These are phyloP conservation scores for Aricia artaxerxes DNA, from an alignment of 2,888 invertebrate genomes.

Conservation along the genomic window DNA sequence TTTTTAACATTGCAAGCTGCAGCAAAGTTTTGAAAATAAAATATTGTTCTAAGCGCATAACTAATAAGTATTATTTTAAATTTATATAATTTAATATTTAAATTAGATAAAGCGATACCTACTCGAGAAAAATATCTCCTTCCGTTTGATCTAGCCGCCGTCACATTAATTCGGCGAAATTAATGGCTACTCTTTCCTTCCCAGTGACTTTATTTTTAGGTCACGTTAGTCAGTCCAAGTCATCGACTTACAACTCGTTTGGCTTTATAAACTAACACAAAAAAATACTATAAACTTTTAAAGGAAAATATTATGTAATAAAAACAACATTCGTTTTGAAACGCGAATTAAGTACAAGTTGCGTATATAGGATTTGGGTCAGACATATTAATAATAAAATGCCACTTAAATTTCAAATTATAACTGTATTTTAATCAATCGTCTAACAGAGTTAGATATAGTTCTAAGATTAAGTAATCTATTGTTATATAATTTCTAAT, in stretches of 20 bases:
- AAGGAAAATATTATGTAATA: too few relatives aligned
- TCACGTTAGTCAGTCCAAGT: constrained; percentile 20
- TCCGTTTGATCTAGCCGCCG: constrained; percentile 29
- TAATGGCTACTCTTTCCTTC: constrained; percentile 12
- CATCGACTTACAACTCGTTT: background rate
- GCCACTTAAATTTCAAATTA: too few relatives aligned
- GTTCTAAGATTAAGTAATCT: too few relatives aligned
- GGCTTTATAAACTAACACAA: background rate
- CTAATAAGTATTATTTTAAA: too few relatives aligned
- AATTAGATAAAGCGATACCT: background rate
- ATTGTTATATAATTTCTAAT: too few relatives aligned
- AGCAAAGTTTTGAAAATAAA: too few relatives aligned
- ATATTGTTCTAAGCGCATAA: too few relatives aligned
- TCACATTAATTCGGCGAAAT: constrained; percentile 27
- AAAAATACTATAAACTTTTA: too few relatives aligned
- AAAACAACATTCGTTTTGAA: background rate
- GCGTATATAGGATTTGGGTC: background rate
- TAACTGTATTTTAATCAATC: too few relatives aligned
- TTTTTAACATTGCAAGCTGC: too few relatives aligned
- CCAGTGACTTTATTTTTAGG: background rate
- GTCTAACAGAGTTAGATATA: too few relatives aligned
- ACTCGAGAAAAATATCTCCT: constrained; percentile 46
- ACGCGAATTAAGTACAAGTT: background rate
- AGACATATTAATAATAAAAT: too few relatives aligned
- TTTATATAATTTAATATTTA: background rate